Evolutionary conservation across 2,113 vertebrate species (phyloP).

Genomic region (Cathartes aura): DNA sequence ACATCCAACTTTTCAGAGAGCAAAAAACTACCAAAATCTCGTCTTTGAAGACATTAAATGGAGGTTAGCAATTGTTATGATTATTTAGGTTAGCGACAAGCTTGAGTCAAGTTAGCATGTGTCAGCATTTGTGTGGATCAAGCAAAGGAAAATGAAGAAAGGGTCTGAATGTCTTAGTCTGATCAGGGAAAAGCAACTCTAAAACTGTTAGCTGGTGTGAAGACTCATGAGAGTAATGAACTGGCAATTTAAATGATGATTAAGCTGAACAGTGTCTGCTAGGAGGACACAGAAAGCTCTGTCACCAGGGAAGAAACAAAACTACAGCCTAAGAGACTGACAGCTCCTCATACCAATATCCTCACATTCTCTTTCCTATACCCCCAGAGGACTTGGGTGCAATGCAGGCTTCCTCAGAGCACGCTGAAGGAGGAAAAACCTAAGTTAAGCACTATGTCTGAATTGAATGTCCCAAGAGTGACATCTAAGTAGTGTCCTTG

Average conservation of each 20-base stretch:
- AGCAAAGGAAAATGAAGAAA: constrained; percentile 6
- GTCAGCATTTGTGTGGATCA: constrained; percentile 48
- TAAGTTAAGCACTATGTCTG: background rate
- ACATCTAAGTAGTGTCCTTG: background rate
- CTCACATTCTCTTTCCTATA: background rate
- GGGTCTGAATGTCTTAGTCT: background rate
- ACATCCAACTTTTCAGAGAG: background rate
- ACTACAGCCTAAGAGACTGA: background rate
- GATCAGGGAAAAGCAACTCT: constrained; percentile 23
- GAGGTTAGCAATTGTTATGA: constrained; percentile 23
- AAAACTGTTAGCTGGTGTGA: background rate
- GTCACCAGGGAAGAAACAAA: constrained; percentile 3
- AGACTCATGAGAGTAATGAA: constrained; percentile 32
- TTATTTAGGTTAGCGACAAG: background rate
- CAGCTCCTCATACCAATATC: background rate
- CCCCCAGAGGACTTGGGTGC: background rate
- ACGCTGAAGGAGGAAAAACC: background rate
- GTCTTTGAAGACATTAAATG: background rate
- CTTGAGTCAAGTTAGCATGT: background rate
- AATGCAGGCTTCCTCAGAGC: background rate
- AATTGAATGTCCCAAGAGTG: background rate
- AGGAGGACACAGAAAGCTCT: constrained; percentile 15
- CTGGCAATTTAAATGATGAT: constrained; percentile 41
- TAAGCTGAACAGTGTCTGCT: constrained; percentile 22
- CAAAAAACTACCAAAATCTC: background rate